Conservation (phyloP, 1,140 invertebrate species). For the Brachionus rotundiformis region DNA sequence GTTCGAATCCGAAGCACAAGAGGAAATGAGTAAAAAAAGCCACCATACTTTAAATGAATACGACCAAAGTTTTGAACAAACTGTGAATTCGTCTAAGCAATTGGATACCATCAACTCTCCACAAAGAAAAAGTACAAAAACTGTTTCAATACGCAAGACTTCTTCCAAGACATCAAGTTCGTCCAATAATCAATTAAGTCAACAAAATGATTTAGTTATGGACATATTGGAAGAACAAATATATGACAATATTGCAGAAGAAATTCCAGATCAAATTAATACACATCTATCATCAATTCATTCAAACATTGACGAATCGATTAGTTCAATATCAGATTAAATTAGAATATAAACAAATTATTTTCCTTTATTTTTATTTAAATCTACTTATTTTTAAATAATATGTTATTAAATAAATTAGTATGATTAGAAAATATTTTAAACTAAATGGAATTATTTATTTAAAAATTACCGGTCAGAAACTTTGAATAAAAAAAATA, state of each 20-base stretch:
- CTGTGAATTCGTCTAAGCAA: background rate
- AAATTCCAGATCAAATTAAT: constrained; percentile 7
- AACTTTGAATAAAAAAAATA: too few relatives aligned
- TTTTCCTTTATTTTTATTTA: background rate
- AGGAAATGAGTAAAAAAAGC: background rate
- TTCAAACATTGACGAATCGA: background rate
- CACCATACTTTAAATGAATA: background rate
- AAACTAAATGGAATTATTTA: too few relatives aligned
- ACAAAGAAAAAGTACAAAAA: background rate
- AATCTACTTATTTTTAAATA: too few relatives aligned
- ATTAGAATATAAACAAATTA: background rate
- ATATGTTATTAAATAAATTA: too few relatives aligned
- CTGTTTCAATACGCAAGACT: background rate
- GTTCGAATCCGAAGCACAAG: background rate
- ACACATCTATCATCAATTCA: background rate
- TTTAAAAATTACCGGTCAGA: too few relatives aligned
- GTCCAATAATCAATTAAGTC: background rate
- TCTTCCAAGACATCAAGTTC: background rate
- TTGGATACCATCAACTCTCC: background rate
- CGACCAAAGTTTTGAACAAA: constrained; percentile 25
- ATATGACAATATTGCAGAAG: background rate
- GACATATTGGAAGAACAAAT: background rate
- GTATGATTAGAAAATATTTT: too few relatives aligned
- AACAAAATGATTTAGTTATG: background rate
- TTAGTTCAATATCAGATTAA: constrained; percentile 2